Conservation (phyloP, 1,140 invertebrate genomes). For the Drosophila grimshawi region DNA sequence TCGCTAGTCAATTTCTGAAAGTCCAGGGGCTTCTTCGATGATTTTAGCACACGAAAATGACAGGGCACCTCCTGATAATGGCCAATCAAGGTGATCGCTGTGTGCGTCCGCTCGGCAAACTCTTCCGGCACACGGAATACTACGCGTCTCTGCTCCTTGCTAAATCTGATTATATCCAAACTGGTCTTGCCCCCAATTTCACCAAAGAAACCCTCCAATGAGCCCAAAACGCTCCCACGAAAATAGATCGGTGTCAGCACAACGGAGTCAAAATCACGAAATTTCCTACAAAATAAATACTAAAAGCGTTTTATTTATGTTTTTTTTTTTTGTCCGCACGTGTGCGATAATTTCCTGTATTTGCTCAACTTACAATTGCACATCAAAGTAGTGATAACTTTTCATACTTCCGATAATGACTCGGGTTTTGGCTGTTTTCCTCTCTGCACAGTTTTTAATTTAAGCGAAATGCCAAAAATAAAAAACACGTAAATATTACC, state of each 20-base stretch:
- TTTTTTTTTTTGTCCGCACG: conserved; percentile 31
- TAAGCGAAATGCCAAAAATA: not conserved
- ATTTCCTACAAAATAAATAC: conserved; percentile 83
- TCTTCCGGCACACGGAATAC: conserved; percentile 86
- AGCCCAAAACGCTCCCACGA: conserved; percentile 86
- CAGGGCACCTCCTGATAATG: conserved; percentile 86
- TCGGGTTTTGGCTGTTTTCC: not conserved
- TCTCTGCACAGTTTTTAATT: not conserved
- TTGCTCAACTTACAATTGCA: conserved; percentile 83
- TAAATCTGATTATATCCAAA: conserved; percentile 87
- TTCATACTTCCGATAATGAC: conserved; percentile 65
- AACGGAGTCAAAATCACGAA: conserved; percentile 79
- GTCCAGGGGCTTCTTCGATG: conserved; percentile 71
- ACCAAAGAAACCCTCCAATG: conserved; percentile 86
- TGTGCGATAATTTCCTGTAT: conserved; percentile 4
- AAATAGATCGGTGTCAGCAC: conserved; percentile 85
- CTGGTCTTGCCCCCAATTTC: conserved; percentile 86
- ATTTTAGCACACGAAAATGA: conserved; percentile 86
- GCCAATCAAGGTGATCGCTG: conserved; percentile 86
- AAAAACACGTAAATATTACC: conserved; percentile 37
- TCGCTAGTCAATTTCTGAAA: conserved; percentile 37
- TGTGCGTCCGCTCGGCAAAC: conserved; percentile 86
- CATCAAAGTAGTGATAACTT: conserved; percentile 79
- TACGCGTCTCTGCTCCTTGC: conserved; percentile 84
- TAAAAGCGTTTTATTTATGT: conserved; percentile 9